Conservation (phyloP, 1,140 invertebrate species). For the Drosophila ficusphila region DNA sequence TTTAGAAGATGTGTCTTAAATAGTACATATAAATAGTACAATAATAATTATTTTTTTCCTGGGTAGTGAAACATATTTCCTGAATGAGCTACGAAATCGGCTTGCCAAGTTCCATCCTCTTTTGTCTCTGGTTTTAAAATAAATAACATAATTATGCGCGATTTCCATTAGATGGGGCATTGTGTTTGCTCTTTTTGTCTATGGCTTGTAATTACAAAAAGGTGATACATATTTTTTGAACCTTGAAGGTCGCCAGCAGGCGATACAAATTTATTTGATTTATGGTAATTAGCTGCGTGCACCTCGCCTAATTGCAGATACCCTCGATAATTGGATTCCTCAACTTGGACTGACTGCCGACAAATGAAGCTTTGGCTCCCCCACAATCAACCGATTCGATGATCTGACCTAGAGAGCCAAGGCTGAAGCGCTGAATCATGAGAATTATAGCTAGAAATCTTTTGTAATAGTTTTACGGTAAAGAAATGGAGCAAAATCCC, state of each 20-base stretch:
- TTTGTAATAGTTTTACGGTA: background rate
- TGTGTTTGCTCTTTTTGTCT: background rate
- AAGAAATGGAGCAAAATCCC: constrained; percentile 6
- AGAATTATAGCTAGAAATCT: constrained; percentile 30
- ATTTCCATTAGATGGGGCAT: constrained; percentile 1
- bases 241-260: constrained; percentile 35
- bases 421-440: constrained; percentile 32
- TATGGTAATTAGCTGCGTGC: constrained; percentile 61
- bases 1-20: no score
- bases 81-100: no score
- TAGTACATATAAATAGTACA: no score
- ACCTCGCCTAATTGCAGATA: constrained; percentile 69
- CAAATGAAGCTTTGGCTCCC: background rate
- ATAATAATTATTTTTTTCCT: no score
- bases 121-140: background rate
- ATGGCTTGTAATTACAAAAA: constrained; percentile 14
- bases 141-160: background rate
- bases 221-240: constrained; percentile 20
- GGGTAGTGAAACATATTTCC: no score
- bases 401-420: constrained; percentile 32
- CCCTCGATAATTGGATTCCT: constrained; percentile 78
- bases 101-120: background rate
- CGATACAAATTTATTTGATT: constrained; percentile 64
- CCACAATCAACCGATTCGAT: no score
- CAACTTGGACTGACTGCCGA: constrained; percentile 70